phyloP scores from a whole-genome alignment of 2,113 vertebrate species.

The Vulpes vulpes region DNA sequence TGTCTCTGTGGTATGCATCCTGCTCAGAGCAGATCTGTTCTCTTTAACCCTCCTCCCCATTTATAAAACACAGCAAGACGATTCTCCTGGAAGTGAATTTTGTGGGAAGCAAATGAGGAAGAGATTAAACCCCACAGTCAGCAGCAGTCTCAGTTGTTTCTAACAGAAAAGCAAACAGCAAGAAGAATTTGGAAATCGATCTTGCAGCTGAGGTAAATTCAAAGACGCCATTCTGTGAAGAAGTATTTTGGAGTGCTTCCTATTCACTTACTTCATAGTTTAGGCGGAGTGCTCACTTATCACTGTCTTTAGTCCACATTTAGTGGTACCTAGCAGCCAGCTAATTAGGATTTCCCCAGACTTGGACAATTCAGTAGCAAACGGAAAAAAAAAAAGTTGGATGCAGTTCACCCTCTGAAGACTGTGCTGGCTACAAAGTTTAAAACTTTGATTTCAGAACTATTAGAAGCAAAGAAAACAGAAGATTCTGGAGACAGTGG shows the following conservation, averaged over 20 bases:
- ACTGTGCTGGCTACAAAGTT: slow-evolving; percentile 30
- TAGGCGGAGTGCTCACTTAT: background rate
- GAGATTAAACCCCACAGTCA: background rate
- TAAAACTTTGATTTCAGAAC: slow-evolving; percentile 62
- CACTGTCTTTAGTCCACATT: slow-evolving; percentile 18
- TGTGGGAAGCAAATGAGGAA: background rate
- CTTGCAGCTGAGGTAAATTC: slow-evolving; percentile 31
- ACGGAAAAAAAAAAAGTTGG: slow-evolving; percentile 18
- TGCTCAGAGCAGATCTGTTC: background rate
- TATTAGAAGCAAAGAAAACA: slow-evolving; percentile 35
- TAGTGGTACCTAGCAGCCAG: slow-evolving; percentile 9
- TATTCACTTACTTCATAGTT: slow-evolving; percentile 51
- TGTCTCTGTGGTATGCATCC: background rate
- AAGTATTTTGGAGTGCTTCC: slow-evolving; percentile 38
- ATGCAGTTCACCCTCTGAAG: slow-evolving; percentile 39
- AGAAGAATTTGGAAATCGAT: slow-evolving; percentile 58
- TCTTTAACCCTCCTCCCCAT: slow-evolving; percentile 10
- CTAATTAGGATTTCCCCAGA: slow-evolving; percentile 36
- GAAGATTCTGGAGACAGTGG: slow-evolving; percentile 30
- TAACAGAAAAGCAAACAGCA: slow-evolving; percentile 36
- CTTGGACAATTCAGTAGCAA: background rate
- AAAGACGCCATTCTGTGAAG: slow-evolving; percentile 52
- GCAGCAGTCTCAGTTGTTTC: slow-evolving; percentile 37
- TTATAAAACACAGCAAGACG: slow-evolving; percentile 16
- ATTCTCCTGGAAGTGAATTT: slow-evolving; percentile 53